phyloP scores from a whole-genome alignment of 64 coral and sea anemone species.

The Anthopleura sola region DNA sequence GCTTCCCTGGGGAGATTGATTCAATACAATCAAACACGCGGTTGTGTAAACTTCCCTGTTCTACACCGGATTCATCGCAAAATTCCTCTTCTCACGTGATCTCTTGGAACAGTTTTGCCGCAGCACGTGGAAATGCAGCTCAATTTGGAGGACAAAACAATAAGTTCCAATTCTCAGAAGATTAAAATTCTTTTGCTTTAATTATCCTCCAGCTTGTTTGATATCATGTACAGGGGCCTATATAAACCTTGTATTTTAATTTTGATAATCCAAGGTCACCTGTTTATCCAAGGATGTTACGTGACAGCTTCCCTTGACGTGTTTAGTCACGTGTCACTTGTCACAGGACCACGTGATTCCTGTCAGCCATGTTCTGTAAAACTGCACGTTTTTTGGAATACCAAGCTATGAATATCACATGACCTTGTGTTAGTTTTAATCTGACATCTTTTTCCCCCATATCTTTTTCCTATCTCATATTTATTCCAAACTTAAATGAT shows the following conservation, averaged over 20 bases:
- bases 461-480: not conserved
- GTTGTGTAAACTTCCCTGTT: not conserved
- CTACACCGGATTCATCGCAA: not conserved
- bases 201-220: too few relatives aligned
- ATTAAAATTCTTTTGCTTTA: too few relatives aligned
- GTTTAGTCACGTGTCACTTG: not conserved
- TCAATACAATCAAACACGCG: not conserved
- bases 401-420: too few relatives aligned
- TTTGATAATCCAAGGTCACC: too few relatives aligned
- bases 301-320: not conserved
- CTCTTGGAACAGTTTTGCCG: too few relatives aligned
- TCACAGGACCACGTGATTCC: not conserved
- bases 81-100: not conserved
- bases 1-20: not conserved
- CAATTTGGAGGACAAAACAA: too few relatives aligned
- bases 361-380: not conserved
- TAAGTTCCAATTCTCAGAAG: too few relatives aligned
- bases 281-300: not conserved
- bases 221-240: too few relatives aligned
- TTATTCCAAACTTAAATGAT: not conserved
- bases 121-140: too few relatives aligned
- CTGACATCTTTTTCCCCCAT: not conserved
- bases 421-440: not conserved
- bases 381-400: too few relatives aligned
- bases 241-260: too few relatives aligned